Percentiles rank a stretch among this genome's conserved stretches.
Conservation (phyloP, 2,797 vertebrate genomes). For the Diplodus puntazzo region DNA sequence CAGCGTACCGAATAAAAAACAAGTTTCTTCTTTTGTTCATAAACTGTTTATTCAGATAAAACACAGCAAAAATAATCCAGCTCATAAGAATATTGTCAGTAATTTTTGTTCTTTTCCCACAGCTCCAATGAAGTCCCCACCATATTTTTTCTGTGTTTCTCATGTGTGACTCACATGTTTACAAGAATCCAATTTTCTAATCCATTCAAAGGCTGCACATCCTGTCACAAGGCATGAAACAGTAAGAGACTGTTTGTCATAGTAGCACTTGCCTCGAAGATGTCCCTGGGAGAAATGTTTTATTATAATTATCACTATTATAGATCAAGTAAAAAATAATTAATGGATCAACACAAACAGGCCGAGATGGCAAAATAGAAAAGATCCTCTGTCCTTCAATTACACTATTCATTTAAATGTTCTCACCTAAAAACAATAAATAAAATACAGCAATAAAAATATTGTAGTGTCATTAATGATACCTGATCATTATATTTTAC, state of each 20-base stretch:
- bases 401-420: conserved; percentile 1
- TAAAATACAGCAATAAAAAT: conserved; percentile 52
- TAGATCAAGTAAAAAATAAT: background rate
- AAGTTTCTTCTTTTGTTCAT: background rate
- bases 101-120: background rate
- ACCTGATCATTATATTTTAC: conserved; percentile 11
- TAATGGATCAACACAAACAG: background rate
- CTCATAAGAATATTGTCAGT: conserved; percentile 3
- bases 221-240: conserved; percentile 51
- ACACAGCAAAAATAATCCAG: conserved; percentile 15
- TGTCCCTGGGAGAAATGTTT: background rate
- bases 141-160: background rate
- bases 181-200: conserved; percentile 48
- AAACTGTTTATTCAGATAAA: conserved; percentile 58
- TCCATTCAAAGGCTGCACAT: conserved; percentile 53
- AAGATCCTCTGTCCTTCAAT: background rate
- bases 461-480: conserved; percentile 29
- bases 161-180: conserved; percentile 55
- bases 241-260: conserved; percentile 5
- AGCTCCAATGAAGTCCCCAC: background rate
- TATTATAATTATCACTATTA: background rate
- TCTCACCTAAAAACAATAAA: conserved; percentile 60
- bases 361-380: background rate
- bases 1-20: background rate
- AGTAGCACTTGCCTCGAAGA: background rate